A percentile compares a stretch with the other conserved stretches of the same genome.
Conservation (phyloP, 2,888 invertebrate species). For the Amiota mariae region DNA sequence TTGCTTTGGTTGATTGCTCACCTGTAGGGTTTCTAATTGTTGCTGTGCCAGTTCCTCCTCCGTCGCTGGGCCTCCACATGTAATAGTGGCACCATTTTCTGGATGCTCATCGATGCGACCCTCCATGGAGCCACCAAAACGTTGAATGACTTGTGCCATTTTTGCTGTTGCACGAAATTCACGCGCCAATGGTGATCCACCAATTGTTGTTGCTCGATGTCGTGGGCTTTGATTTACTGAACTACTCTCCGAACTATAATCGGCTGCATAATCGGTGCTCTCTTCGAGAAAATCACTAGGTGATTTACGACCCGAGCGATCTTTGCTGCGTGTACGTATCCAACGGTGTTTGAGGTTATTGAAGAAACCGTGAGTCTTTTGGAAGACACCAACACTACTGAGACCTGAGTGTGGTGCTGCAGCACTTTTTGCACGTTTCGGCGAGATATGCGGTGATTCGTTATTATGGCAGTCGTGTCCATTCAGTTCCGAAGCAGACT, state of each 20-base stretch:
- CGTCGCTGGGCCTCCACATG: not conserved
- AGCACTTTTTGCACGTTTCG: conserved; percentile 74
- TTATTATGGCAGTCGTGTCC: conserved; percentile 77
- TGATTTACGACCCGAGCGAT: conserved; percentile 77
- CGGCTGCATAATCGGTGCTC: conserved; percentile 84
- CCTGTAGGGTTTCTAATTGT: conserved; percentile 68
- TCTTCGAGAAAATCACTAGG: conserved; percentile 77
- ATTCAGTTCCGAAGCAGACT: conserved; percentile 87
- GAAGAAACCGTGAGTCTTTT: conserved; percentile 88
- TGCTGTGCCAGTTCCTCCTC: conserved; percentile 45
- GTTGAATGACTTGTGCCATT: conserved; percentile 67
- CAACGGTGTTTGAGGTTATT: conserved; percentile 87
- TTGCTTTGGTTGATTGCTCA: conserved; percentile 37
- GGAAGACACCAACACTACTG: conserved; percentile 77
- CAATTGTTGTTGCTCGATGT: conserved; percentile 78
- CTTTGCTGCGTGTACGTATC: conserved; percentile 83
- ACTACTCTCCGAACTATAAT: conserved; percentile 85
- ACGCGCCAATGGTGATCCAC: conserved; percentile 74
- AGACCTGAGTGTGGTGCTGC: conserved; percentile 76
- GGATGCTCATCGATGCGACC: conserved; percentile 70
- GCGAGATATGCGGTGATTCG: conserved; percentile 75
- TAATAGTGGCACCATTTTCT: conserved; percentile 54
- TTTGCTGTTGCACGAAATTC: conserved; percentile 69
- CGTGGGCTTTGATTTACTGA: conserved; percentile 85
- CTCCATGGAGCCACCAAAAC: conserved; percentile 71